Conservation (phyloP, 2,113 vertebrate genomes). For the Potamarius usumacintae region DNA sequence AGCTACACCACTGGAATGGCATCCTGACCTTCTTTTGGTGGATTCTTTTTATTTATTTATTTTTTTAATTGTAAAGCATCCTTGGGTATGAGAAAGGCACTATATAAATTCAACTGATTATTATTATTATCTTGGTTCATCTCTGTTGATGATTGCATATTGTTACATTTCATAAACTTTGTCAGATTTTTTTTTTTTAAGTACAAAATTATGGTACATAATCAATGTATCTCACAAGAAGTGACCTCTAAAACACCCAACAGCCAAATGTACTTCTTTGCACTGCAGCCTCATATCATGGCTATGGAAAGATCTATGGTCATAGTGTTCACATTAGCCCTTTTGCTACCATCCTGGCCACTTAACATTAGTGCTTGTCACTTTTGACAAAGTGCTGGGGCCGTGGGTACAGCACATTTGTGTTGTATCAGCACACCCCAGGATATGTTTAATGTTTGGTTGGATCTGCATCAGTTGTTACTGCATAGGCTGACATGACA, state of each 20-base stretch:
- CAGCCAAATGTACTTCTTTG: constrained; percentile 5
- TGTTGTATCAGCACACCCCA: constrained; percentile 51
- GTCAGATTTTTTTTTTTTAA: neutral
- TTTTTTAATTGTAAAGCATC: too few relatives aligned
- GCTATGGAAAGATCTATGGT: constrained; percentile 18
- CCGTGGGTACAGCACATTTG: constrained; percentile 42
- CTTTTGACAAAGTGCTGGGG: constrained; percentile 45
- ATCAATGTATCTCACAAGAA: neutral
- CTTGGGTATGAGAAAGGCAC: too few relatives aligned
- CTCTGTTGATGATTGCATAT: too few relatives aligned
- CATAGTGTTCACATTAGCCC: constrained; percentile 33
- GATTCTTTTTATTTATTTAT: too few relatives aligned
- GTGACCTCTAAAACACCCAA: constrained; percentile 1
- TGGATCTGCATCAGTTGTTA: constrained; percentile 45
- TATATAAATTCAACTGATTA: too few relatives aligned
- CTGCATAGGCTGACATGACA: constrained; percentile 36
- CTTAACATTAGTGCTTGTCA: constrained; percentile 39
- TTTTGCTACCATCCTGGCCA: constrained; percentile 31
- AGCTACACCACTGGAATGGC: too few relatives aligned
- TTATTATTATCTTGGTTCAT: too few relatives aligned
- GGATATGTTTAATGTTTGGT: constrained; percentile 48
- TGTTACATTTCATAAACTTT: too few relatives aligned
- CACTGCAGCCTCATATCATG: neutral
- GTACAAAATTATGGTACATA: neutral
- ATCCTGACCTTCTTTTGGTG: too few relatives aligned